phyloP scores from a whole-genome alignment of 1,140 invertebrate genomes.

The Drosophila simulans region DNA sequence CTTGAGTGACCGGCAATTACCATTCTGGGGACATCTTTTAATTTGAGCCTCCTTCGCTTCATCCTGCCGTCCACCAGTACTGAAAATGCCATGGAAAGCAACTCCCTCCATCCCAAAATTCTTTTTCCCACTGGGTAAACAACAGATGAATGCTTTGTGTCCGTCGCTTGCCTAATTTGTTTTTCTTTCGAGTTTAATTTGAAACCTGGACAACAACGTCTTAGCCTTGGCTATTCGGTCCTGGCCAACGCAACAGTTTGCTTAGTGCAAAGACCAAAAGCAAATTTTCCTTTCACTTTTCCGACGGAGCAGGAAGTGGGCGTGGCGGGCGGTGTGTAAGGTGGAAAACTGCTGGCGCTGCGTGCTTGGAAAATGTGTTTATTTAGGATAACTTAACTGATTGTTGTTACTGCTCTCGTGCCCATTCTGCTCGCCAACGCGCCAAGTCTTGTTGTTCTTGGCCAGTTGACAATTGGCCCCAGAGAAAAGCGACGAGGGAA shows the following conservation, averaged over 20 bases:
- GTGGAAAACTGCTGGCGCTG: conserved; percentile 61
- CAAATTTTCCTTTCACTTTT: conserved; percentile 56
- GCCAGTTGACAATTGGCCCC: conserved; percentile 71
- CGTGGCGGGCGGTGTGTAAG: conserved; percentile 6
- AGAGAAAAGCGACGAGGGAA: conserved; percentile 9
- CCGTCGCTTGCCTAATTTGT: conserved; percentile 77
- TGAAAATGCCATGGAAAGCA: not conserved
- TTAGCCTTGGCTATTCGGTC: conserved; percentile 26
- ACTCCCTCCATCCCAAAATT: too few species aligned
- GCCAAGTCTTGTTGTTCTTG: conserved; percentile 28
- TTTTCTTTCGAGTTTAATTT: conserved; percentile 81
- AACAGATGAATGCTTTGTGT: conserved; percentile 74
- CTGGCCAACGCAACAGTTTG: conserved; percentile 68
- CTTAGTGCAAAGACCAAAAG: conserved; percentile 58
- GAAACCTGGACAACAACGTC: conserved; percentile 59
- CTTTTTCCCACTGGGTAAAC: conserved; percentile 47
- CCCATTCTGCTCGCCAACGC: conserved; percentile 9
- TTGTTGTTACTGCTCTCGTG: conserved; percentile 31
- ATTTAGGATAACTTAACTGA: conserved; percentile 80
- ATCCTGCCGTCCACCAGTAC: too few species aligned
- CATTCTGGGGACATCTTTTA: conserved; percentile 46
- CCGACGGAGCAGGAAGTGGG: not conserved
- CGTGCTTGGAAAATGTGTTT: conserved; percentile 77
- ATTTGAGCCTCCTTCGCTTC: not conserved
- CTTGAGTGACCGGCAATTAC: conserved; percentile 26